Conservation (phyloP, 37 sponge, comb jelly and placozoan genomes). For the Crambe crambe region DNA sequence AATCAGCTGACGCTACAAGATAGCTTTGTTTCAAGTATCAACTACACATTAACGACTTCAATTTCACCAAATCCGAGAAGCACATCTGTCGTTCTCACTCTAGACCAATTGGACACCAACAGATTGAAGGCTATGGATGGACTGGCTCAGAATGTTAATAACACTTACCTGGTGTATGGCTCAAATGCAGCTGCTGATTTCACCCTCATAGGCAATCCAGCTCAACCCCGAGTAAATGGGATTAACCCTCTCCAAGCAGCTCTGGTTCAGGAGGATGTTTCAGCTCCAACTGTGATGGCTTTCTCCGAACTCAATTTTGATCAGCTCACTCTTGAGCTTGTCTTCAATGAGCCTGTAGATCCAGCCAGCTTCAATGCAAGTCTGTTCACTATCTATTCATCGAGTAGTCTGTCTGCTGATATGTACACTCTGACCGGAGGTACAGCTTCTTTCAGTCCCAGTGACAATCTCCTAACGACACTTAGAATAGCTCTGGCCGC, state of each 20-base stretch:
- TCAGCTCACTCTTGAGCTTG: constrained; percentile 51
- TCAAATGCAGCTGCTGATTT: constrained; percentile 37
- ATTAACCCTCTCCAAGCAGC: constrained; percentile 78
- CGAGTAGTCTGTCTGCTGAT: constrained; percentile 12
- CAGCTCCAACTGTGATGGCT: constrained; percentile 44
- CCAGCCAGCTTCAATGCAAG: constrained; percentile 50
- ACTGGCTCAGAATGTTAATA: constrained; percentile 64
- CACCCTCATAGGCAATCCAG: constrained; percentile 26
- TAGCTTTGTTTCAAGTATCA: constrained; percentile 56
- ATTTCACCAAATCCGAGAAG: not conserved
- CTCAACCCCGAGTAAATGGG: constrained; percentile 55
- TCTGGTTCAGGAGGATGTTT: constrained; percentile 57
- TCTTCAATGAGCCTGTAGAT: constrained; percentile 86
- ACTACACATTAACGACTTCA: constrained; percentile 54
- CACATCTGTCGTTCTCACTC: constrained; percentile 25
- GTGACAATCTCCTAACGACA: constrained; percentile 46
- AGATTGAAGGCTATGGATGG: constrained; percentile 63
- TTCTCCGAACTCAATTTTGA: constrained; percentile 75
- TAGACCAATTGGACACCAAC: constrained; percentile 58
- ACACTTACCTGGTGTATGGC: constrained; percentile 71
- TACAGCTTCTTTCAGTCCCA: constrained; percentile 41
- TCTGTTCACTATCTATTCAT: constrained; percentile 57
- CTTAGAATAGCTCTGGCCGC: constrained; percentile 57
- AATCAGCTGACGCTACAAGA: constrained; percentile 66
- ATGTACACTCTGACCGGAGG: constrained; percentile 77